Evolutionary conservation across 2,888 invertebrate species (phyloP).

Genomic region (Sinhomidia bicolor): DNA sequence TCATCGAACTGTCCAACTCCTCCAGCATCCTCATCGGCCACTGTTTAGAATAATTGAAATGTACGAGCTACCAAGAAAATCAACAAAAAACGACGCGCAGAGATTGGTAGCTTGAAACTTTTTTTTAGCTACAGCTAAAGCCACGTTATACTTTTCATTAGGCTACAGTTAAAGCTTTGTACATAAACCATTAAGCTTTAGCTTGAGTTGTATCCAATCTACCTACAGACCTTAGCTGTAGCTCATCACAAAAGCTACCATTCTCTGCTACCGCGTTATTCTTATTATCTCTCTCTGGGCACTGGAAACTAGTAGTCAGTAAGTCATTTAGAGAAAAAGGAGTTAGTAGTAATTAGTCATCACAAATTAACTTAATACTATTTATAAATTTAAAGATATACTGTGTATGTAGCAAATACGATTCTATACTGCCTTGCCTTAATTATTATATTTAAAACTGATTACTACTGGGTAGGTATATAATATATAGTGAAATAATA

Average conservation of each 20-base stretch:
- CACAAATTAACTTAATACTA: constrained; percentile 1
- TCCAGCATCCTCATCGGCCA: background rate
- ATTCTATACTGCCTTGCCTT: constrained; percentile 70
- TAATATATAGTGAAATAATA: too few species aligned
- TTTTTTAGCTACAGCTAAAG: too few species aligned
- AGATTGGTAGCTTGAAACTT: too few species aligned
- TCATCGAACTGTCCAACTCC: background rate
- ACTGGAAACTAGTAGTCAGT: constrained; percentile 37
- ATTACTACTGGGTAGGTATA: constrained; percentile 22
- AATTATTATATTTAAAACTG: constrained; percentile 42
- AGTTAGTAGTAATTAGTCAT: constrained; percentile 5
- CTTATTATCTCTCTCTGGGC: background rate
- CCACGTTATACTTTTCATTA: too few species aligned
- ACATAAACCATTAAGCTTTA: too few species aligned
- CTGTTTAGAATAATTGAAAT: background rate
- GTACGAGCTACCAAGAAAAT: background rate
- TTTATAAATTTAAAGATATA: constrained; percentile 13
- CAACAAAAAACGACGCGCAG: too few species aligned
- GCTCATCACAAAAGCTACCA: too few species aligned
- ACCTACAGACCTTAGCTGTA: too few species aligned
- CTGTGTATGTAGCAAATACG: background rate
- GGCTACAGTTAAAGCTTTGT: too few species aligned
- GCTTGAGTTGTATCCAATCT: too few species aligned
- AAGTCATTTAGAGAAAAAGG: constrained; percentile 19
- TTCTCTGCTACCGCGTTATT: too few species aligned